Percentiles rank a stretch among this genome's conserved stretches.
Conservation (phyloP, 1,140 invertebrate species). For the Macrobrachium rosenbergii region DNA sequence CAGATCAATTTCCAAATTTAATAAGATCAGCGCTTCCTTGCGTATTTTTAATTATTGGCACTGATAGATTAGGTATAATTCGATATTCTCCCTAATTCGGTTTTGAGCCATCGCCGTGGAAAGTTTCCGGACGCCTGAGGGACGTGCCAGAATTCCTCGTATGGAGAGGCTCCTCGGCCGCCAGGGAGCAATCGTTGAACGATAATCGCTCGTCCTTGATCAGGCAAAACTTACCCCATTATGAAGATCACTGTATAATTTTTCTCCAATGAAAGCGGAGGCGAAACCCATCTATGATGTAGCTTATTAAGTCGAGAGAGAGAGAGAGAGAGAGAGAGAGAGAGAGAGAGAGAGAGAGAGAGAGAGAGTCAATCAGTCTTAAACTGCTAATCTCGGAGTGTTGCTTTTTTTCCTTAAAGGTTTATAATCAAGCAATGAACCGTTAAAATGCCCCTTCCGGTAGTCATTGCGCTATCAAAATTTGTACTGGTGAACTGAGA, state of each 20-base stretch:
- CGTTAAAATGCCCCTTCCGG: too few species aligned
- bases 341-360: background rate
- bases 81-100: constrained; percentile 45
- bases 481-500: too few species aligned
- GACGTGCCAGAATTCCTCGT: constrained; percentile 24
- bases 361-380: too few species aligned
- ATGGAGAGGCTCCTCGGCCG: background rate
- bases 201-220: background rate
- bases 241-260: constrained; percentile 41
- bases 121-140: background rate
- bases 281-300: constrained; percentile 44
- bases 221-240: constrained; percentile 31
- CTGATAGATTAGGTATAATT: constrained; percentile 58
- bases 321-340: background rate
- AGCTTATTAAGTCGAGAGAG: constrained; percentile 19
- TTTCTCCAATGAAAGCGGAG: constrained; percentile 39
- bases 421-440: too few species aligned
- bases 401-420: too few species aligned
- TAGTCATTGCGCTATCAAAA: too few species aligned
- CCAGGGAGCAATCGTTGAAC: background rate
- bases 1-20: constrained; percentile 57
- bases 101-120: background rate
- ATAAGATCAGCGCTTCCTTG: constrained; percentile 40
- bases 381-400: too few species aligned
- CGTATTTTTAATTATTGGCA: constrained; percentile 61